Conservation (phyloP, 2,113 vertebrate genomes). For the Scopus umbretta region DNA sequence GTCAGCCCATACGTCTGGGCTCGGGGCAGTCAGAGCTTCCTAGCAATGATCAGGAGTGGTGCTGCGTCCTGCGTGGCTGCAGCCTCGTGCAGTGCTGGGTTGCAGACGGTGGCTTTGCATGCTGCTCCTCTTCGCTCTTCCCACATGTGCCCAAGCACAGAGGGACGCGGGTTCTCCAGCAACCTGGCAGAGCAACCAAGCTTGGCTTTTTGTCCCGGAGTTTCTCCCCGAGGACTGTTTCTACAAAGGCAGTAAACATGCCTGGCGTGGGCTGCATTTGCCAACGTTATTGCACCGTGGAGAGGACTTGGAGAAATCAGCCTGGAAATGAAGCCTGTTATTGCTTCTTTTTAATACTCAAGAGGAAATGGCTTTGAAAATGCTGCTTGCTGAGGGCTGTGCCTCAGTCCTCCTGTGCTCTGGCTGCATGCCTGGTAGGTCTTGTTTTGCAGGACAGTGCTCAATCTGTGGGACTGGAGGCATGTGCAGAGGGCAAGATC, state of each 20-base stretch:
- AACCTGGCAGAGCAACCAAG: neutral
- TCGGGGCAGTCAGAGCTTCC: neutral
- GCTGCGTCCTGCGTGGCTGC: neutral
- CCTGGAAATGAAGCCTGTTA: neutral
- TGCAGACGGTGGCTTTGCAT: neutral
- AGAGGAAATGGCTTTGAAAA: neutral
- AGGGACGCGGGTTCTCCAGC: neutral
- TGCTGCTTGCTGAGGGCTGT: neutral
- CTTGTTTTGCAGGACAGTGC: neutral
- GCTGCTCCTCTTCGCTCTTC: neutral
- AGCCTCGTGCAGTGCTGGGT: neutral
- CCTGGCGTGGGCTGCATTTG: neutral
- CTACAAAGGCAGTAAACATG: neutral
- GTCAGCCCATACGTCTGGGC: accelerated
- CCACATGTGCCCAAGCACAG: accelerated
- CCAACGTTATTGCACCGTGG: neutral
- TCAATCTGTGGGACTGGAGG: neutral
- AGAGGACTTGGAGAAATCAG: neutral
- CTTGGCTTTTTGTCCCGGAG: accelerated
- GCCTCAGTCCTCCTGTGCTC: neutral
- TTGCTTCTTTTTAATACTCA: neutral
- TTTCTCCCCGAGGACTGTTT: neutral
- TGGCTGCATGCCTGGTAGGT: neutral
- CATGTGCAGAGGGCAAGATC: neutral
- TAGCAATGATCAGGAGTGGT: neutral